Percentiles rank a stretch among this genome's conserved stretches.
Evolutionary conservation across 2,888 invertebrate species (phyloP).

Genomic region (Stegophylla sp.): DNA sequence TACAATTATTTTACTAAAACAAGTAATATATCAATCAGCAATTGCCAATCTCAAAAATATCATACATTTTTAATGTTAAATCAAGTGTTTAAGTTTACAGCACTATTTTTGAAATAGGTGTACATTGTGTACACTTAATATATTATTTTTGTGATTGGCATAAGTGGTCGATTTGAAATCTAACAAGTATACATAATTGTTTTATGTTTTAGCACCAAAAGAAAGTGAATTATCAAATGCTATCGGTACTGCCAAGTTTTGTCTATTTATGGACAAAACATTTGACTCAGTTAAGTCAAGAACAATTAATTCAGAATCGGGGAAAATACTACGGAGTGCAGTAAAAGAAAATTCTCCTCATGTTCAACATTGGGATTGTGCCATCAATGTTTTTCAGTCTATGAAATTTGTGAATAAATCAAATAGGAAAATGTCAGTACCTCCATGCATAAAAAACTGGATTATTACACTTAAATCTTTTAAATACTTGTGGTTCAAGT

Average conservation of each 20-base stretch:
- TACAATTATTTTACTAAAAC: no score
- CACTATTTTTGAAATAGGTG: no score
- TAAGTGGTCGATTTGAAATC: no score
- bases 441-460: conserved; percentile 16
- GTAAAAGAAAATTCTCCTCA: background rate
- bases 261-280: conserved; percentile 31
- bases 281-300: conserved; percentile 31
- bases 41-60: no score
- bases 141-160: no score
- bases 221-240: conserved; percentile 12
- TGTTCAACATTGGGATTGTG: conserved; percentile 22
- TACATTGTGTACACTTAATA: no score
- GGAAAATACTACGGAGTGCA: conserved; percentile 18
- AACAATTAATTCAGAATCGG: conserved; percentile 5
- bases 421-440: background rate
- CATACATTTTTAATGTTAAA: no score
- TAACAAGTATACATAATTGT: background rate
- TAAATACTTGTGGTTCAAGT: conserved; percentile 29
- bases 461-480: conserved; percentile 9
- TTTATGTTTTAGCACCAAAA: conserved; percentile 27
- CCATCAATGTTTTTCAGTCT: conserved; percentile 20
- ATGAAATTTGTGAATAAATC: conserved; percentile 34
- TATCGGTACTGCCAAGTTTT: conserved; percentile 38
- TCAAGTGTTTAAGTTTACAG: no score
- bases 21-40: no score